Evolutionary conservation across 2,113 vertebrate species (phyloP).

Genomic region (Henicopernis longicauda): DNA sequence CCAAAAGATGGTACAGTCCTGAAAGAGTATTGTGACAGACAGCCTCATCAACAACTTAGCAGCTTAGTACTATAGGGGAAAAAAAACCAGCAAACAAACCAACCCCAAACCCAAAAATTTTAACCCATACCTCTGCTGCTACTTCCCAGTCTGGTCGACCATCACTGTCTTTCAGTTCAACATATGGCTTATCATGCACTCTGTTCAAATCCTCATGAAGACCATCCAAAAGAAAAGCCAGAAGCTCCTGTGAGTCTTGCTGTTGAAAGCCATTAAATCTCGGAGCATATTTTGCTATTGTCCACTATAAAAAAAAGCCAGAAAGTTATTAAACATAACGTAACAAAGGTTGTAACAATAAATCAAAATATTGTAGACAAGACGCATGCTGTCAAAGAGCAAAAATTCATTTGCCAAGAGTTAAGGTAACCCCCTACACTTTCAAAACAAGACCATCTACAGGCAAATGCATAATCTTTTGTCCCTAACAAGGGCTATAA

Average conservation of each 20-base stretch:
- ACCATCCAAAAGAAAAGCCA: constrained; percentile 97
- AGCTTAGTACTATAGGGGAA: neutral
- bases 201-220: constrained; percentile 97
- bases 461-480: neutral
- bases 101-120: accelerated
- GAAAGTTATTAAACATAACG: neutral
- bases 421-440: neutral
- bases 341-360: neutral
- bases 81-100: neutral
- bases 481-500: neutral
- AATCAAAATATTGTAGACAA: neutral
- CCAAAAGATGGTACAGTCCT: neutral
- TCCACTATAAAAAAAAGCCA: constrained; percentile 80
- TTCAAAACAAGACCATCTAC: neutral
- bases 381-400: accelerated
- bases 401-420: neutral
- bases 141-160: constrained; percentile 96
- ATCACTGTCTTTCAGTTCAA: constrained; percentile 96
- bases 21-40: neutral
- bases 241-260: constrained; percentile 96
- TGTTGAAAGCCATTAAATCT: constrained; percentile 98
- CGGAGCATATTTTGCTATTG: constrained; percentile 97
- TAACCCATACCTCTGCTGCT: constrained; percentile 85
- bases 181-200: constrained; percentile 96
- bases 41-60: neutral